Percentiles rank a stretch among this genome's conserved stretches.
phyloP scores from a whole-genome alignment of 2,113 vertebrate genomes.

The Colaptes auratus region DNA sequence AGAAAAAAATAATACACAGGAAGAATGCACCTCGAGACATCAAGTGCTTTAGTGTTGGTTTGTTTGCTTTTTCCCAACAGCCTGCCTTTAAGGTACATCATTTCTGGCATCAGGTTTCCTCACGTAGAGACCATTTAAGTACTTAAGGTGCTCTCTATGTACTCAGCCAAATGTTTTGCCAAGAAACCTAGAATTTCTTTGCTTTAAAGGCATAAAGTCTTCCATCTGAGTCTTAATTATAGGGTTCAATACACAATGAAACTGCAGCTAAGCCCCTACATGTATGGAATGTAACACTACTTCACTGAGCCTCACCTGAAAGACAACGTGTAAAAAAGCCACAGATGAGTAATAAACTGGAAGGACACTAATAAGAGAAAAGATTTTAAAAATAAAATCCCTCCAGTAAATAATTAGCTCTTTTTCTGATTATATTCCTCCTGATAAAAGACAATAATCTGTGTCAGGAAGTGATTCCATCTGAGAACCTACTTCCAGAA shows the following conservation, averaged over 20 bases:
- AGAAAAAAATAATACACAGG: constrained; percentile 31
- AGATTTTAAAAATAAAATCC: neutral
- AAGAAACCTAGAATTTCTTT: constrained; percentile 74
- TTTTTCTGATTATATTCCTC: neutral
- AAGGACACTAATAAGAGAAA: constrained; percentile 46
- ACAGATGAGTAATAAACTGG: constrained; percentile 60
- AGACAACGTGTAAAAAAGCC: constrained; percentile 67
- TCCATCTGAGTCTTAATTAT: constrained; percentile 75
- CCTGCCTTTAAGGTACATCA: constrained; percentile 66
- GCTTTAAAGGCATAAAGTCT: constrained; percentile 73
- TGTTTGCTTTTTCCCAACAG: constrained; percentile 62
- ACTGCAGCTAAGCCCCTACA: constrained; percentile 74
- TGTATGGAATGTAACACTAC: constrained; percentile 76
- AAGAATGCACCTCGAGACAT: constrained; percentile 43
- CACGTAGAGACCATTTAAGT: constrained; percentile 65
- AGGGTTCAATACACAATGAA: constrained; percentile 77
- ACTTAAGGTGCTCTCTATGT: constrained; percentile 64
- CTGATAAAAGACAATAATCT: constrained; percentile 28
- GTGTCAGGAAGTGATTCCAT: constrained; percentile 41
- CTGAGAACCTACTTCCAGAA: constrained; percentile 34
- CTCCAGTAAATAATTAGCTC: constrained; percentile 45
- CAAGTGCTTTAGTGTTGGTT: neutral
- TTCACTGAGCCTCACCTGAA: constrained; percentile 65
- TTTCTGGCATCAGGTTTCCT: constrained; percentile 65
- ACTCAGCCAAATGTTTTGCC: constrained; percentile 65